These are phyloP conservation scores for Sebastes jordani DNA, from an alignment of 2,797 vertebrate genomes.

Conservation along the genomic window DNA sequence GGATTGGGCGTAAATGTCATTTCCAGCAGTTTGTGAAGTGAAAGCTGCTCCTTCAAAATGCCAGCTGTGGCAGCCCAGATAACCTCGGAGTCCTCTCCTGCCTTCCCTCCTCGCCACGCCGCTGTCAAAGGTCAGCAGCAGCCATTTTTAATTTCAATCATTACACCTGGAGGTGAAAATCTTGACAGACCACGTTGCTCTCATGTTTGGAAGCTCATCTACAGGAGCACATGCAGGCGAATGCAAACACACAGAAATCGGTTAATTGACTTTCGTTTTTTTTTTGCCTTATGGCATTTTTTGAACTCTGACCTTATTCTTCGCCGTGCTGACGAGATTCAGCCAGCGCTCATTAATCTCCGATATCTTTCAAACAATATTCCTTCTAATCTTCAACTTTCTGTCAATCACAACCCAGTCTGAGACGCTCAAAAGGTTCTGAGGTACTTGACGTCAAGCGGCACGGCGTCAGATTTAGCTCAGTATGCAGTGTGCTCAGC, in stretches of 20 bases:
- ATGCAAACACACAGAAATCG: background rate
- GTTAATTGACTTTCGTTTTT: background rate
- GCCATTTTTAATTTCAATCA: constrained; percentile 34
- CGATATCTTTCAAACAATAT: constrained; percentile 19
- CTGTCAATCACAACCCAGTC: constrained; percentile 21
- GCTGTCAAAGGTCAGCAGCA: constrained; percentile 46
- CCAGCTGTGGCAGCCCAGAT: constrained; percentile 49
- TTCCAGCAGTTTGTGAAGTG: constrained; percentile 41
- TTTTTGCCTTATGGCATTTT: background rate
- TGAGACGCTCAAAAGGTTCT: constrained; percentile 1
- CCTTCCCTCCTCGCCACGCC: background rate
- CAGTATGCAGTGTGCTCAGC: constrained; percentile 21
- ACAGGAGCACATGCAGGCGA: background rate
- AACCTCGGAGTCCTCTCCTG: constrained; percentile 21
- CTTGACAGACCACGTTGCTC: background rate
- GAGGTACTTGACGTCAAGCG: background rate
- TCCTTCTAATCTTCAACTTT: constrained; percentile 16
- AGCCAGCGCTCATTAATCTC: constrained; percentile 9
- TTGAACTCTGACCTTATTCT: constrained; percentile 5
- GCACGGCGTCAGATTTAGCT: constrained; percentile 12
- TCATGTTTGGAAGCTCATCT: background rate
- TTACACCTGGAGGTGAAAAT: background rate
- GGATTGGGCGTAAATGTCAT: constrained; percentile 54
- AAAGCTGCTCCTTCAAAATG: constrained; percentile 63
- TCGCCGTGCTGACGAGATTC: background rate